These are phyloP conservation scores for Gallinago nigripennis DNA, from an alignment of 2,797 vertebrate genomes.

Conservation along the genomic window DNA sequence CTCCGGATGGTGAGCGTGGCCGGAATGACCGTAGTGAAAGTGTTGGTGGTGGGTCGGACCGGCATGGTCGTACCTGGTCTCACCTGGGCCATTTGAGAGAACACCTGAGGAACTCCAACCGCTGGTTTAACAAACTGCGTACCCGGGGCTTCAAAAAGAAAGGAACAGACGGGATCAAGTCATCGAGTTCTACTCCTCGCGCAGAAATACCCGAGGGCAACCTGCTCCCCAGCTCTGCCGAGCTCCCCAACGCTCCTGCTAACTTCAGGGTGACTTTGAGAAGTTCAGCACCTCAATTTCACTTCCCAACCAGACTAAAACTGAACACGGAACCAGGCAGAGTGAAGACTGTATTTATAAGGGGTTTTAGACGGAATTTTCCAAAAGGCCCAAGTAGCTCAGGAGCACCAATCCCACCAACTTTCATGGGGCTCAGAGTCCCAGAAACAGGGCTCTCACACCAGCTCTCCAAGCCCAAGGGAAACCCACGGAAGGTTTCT, in stretches of 20 bases:
- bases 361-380: not conserved
- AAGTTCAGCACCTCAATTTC: not conserved
- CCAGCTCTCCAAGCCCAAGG: not conserved
- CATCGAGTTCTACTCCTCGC: not conserved
- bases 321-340: too few species aligned
- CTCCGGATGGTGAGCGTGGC: slow-evolving; percentile 88
- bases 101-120: slow-evolving; percentile 83
- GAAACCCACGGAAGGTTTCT: not conserved
- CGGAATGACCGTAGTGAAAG: slow-evolving; percentile 87
- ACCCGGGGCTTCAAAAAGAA: slow-evolving; percentile 65
- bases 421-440: not conserved
- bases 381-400: not conserved
- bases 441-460: too few species aligned
- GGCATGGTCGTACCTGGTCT: slow-evolving; percentile 73
- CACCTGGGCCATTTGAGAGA: slow-evolving; percentile 84
- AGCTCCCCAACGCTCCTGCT: not conserved
- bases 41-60: slow-evolving; percentile 76
- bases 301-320: not conserved
- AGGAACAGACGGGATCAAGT: not conserved
- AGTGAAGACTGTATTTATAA: not conserved
- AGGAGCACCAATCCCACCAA: not conserved
- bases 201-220: not conserved
- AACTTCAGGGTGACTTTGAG: not conserved
- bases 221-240: not conserved
- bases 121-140: slow-evolving; percentile 85